phyloP scores from a whole-genome alignment of 2,797 vertebrate species.

The Cygnus olor region DNA sequence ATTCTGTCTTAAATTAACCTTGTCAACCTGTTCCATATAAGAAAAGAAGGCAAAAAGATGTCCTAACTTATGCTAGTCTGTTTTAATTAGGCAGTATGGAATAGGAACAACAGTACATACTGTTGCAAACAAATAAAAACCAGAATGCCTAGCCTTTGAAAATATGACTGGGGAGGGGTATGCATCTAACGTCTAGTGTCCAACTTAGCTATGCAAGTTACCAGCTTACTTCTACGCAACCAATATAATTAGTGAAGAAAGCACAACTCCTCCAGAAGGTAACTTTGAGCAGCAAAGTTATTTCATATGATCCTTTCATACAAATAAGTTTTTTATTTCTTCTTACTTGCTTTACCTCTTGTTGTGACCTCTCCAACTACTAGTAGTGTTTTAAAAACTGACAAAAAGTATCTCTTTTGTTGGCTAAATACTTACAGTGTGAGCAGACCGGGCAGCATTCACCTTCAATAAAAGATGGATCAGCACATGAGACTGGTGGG shows the following conservation, averaged over 20 bases:
- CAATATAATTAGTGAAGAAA: background rate
- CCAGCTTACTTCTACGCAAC: background rate
- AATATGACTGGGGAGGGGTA: background rate
- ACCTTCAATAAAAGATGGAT: constrained; percentile 90
- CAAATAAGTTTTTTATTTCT: background rate
- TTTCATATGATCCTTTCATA: background rate
- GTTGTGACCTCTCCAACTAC: background rate
- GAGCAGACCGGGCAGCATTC: constrained; percentile 94
- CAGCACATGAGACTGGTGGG: constrained; percentile 90
- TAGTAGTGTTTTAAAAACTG: background rate
- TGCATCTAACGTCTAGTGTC: background rate
- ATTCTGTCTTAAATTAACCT: background rate
- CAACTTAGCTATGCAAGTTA: background rate
- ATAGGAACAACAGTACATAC: background rate
- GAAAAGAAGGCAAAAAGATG: background rate
- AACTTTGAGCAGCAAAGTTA: background rate
- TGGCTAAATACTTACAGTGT: constrained; percentile 82
- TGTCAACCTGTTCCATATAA: background rate
- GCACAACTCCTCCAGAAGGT: background rate
- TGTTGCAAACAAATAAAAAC: background rate
- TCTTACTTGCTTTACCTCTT: background rate
- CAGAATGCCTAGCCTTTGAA: background rate
- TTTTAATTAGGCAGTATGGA: background rate
- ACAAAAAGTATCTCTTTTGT: background rate
- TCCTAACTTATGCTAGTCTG: background rate